Percentiles rank a stretch among this genome's conserved stretches.
Evolutionary conservation across 1,140 invertebrate species (phyloP).

Genomic region (Musca domestica): DNA sequence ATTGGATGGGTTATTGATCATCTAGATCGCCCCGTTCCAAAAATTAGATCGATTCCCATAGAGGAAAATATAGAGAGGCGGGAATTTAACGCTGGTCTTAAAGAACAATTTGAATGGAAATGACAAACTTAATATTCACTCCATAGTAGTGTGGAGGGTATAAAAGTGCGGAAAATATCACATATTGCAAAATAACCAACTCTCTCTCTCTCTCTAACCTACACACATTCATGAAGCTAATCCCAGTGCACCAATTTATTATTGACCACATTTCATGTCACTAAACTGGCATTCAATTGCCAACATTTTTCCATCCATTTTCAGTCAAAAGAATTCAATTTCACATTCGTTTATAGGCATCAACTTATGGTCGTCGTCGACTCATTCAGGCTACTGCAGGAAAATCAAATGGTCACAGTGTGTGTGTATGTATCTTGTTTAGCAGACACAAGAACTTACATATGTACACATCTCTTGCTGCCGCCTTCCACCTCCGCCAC

Average conservation of each 20-base stretch:
- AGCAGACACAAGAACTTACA: neutral
- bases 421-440: no score
- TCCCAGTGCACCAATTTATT: constrained; percentile 20
- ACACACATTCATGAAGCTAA: neutral
- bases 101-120: no score
- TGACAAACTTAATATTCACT: no score
- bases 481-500: neutral
- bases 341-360: neutral
- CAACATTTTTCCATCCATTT: constrained; percentile 5
- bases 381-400: neutral
- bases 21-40: no score
- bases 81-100: no score
- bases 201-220: no score
- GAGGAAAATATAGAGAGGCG: no score
- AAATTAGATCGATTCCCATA: no score
- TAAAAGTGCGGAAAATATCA: no score
- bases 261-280: constrained; percentile 6
- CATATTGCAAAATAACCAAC: no score
- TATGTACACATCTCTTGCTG: neutral
- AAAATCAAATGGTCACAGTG: neutral
- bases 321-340: constrained; percentile 1
- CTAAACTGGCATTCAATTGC: neutral
- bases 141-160: no score
- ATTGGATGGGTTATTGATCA: no score
- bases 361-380: neutral